Evolutionary conservation across 2,888 invertebrate genomes (phyloP).

Genomic region (Habrosyne pyritoides): DNA sequence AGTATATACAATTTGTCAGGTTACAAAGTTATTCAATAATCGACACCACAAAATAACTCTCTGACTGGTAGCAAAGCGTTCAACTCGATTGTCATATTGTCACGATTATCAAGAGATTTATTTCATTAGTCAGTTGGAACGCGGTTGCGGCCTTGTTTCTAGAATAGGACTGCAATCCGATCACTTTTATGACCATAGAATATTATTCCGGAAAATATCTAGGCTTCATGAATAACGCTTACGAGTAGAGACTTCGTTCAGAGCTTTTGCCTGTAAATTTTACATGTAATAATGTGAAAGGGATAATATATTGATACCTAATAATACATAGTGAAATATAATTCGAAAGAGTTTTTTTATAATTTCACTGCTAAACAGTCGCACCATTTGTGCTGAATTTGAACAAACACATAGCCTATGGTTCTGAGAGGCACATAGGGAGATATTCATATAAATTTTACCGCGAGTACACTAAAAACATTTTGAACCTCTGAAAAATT

Average conservation of each 20-base stretch:
- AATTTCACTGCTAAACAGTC: too few species aligned
- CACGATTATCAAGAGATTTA: constrained; percentile 36
- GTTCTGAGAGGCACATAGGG: too few species aligned
- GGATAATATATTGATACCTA: too few species aligned
- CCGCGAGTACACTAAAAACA: too few species aligned
- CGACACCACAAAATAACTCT: not conserved
- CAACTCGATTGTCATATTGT: constrained; percentile 28
- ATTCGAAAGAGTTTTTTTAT: too few species aligned
- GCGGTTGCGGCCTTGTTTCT: constrained; percentile 46
- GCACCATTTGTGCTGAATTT: too few species aligned
- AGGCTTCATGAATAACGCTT: not conserved
- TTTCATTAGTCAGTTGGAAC: constrained; percentile 40
- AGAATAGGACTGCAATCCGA: constrained; percentile 19
- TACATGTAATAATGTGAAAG: too few species aligned
- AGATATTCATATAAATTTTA: too few species aligned
- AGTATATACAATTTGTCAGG: not conserved
- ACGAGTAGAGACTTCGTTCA: not conserved
- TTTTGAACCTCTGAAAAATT: too few species aligned
- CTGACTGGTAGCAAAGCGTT: constrained; percentile 9
- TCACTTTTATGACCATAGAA: constrained; percentile 3
- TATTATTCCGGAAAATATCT: constrained; percentile 3
- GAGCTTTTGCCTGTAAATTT: not conserved
- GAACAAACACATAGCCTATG: too few species aligned
- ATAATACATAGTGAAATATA: too few species aligned
- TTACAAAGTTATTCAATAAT: not conserved